These are phyloP conservation scores for Drosophila orena DNA, from an alignment of 1,140 invertebrate species.

Conservation along the genomic window DNA sequence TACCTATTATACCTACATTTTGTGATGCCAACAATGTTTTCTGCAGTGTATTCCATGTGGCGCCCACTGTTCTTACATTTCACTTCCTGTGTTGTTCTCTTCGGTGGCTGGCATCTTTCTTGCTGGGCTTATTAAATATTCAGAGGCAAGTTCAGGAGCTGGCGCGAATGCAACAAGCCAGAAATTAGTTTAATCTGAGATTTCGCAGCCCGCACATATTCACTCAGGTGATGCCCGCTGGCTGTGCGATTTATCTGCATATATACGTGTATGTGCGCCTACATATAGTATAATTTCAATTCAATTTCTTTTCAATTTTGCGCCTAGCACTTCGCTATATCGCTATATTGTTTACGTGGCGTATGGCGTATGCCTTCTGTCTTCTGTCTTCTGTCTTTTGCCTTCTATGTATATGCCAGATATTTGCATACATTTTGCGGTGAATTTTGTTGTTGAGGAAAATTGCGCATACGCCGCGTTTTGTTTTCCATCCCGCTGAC, in stretches of 20 bases:
- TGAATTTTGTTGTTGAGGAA: slow-evolving; percentile 48
- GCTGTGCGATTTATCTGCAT: slow-evolving; percentile 67
- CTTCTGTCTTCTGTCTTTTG: slow-evolving; percentile 26
- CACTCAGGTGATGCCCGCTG: slow-evolving; percentile 55
- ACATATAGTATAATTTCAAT: slow-evolving; percentile 31
- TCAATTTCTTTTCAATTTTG: slow-evolving; percentile 77
- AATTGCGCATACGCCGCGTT: slow-evolving; percentile 81
- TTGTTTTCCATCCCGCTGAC: slow-evolving; percentile 73
- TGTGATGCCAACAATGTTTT: too few species aligned
- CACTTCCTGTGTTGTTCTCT: slow-evolving; percentile 17
- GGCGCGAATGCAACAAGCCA: slow-evolving; percentile 62
- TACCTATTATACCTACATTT: too few species aligned
- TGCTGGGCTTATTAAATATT: slow-evolving; percentile 71
- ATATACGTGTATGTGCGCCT: slow-evolving; percentile 27
- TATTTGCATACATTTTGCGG: slow-evolving; percentile 77
- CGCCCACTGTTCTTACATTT: slow-evolving; percentile 3
- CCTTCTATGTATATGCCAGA: slow-evolving; percentile 35
- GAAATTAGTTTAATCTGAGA: slow-evolving; percentile 79
- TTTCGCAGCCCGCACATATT: slow-evolving; percentile 47
- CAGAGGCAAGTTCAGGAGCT: slow-evolving; percentile 59
- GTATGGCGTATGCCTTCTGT: slow-evolving; percentile 59
- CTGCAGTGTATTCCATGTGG: slow-evolving; percentile 1
- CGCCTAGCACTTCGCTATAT: slow-evolving; percentile 61
- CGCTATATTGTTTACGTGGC: slow-evolving; percentile 79
- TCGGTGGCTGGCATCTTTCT: slow-evolving; percentile 17